Evolutionary conservation across 2,888 invertebrate genomes (phyloP).

Genomic region (Dichetophora obliterata): DNA sequence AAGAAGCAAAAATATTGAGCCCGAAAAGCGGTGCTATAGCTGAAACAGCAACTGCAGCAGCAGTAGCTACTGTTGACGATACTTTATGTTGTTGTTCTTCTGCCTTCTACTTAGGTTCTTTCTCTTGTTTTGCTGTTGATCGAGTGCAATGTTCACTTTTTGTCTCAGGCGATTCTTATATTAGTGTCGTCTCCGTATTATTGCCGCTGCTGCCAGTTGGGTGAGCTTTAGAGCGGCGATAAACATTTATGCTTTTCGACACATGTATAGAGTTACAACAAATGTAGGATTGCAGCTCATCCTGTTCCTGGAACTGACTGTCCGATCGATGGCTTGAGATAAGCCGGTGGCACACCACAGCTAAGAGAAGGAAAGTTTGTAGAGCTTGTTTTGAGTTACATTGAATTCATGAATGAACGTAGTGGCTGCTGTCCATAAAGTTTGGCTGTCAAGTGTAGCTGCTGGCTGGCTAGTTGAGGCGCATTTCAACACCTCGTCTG

Average conservation of each 20-base stretch:
- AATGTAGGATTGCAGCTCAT: neutral
- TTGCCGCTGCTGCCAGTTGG: constrained; percentile 39
- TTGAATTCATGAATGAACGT: constrained; percentile 23
- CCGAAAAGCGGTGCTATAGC: constrained; percentile 43
- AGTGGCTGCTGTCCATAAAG: neutral
- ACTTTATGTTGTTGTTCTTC: constrained; percentile 27
- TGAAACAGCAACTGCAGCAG: constrained; percentile 50
- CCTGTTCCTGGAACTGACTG: constrained; percentile 23
- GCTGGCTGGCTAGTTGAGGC: neutral
- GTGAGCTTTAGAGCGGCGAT: constrained; percentile 49
- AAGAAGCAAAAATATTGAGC: neutral
- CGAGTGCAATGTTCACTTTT: constrained; percentile 28
- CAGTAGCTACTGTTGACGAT: constrained; percentile 40
- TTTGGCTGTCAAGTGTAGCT: constrained; percentile 14
- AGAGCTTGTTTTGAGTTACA: neutral
- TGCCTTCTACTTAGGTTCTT: constrained; percentile 24
- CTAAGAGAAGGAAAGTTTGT: neutral
- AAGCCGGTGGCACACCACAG: neutral
- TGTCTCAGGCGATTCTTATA: constrained; percentile 38
- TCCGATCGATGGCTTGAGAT: neutral
- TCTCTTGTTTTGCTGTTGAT: constrained; percentile 30
- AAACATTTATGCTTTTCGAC: constrained; percentile 62
- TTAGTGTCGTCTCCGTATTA: constrained; percentile 35
- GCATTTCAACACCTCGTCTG: no score
- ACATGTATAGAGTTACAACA: constrained; percentile 38